Conservation (phyloP, 2,888 invertebrate genomes). For the Morinoia aosen region DNA sequence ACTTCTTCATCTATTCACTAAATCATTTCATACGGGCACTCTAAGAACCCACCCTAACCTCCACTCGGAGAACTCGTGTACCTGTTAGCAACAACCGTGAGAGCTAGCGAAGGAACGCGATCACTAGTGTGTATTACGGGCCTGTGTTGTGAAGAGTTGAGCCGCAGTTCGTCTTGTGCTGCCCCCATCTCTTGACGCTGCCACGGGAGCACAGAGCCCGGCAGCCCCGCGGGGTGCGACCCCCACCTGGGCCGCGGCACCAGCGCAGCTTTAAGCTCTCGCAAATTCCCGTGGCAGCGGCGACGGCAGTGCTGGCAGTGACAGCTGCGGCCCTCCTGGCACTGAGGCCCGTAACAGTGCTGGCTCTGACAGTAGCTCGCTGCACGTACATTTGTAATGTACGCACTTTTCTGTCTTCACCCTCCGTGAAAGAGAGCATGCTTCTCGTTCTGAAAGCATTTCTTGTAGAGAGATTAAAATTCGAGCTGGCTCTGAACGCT, state of each 20-base stretch:
- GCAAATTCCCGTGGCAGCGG: slow-evolving; percentile 30
- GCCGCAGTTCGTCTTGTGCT: not conserved
- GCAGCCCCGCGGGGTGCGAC: not conserved
- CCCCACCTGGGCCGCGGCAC: slow-evolving; percentile 15
- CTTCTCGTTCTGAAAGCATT: too few species aligned
- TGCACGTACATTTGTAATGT: not conserved
- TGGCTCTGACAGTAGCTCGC: not conserved
- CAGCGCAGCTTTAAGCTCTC: slow-evolving; percentile 40
- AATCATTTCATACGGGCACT: not conserved
- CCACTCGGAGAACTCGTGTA: not conserved
- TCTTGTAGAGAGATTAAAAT: too few species aligned
- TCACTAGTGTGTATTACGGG: not conserved
- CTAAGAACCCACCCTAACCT: not conserved
- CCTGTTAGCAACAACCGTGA: not conserved
- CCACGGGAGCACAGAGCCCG: not conserved
- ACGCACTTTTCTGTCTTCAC: not conserved
- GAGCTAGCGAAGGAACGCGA: not conserved
- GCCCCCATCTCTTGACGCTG: slow-evolving; percentile 4
- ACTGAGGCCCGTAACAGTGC: not conserved
- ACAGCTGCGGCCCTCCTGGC: slow-evolving; percentile 23
- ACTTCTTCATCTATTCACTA: not conserved
- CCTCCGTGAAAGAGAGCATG: too few species aligned
- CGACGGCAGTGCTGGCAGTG: slow-evolving; percentile 31
- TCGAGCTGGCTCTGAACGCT: not conserved
- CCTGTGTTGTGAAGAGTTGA: not conserved